Evolutionary conservation across 2,888 invertebrate genomes (phyloP).

Genomic region (Mimas tiliae): DNA sequence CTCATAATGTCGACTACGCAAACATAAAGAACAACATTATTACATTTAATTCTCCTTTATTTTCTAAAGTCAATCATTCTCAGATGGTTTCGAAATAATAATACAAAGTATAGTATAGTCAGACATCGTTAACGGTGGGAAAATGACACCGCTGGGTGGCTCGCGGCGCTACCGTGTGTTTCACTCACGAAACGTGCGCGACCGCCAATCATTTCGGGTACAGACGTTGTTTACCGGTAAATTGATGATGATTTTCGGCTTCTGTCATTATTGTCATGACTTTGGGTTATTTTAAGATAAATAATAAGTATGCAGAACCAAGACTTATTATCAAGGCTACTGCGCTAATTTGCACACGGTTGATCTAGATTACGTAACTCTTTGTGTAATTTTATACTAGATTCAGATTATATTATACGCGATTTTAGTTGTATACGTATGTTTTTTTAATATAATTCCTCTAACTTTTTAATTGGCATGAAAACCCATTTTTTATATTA

Average conservation of each 20-base stretch:
- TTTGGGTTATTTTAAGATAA: slow-evolving; percentile 3
- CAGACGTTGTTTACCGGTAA: slow-evolving; percentile 68
- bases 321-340: neutral
- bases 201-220: slow-evolving; percentile 71
- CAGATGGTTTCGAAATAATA: slow-evolving; percentile 34
- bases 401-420: neutral
- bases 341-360: neutral
- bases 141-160: slow-evolving; percentile 68
- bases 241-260: slow-evolving; percentile 79
- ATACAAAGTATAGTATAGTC: slow-evolving; percentile 35
- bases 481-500: too few relatives aligned
- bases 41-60: too few relatives aligned
- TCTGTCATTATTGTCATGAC: slow-evolving; percentile 67
- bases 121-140: slow-evolving; percentile 63
- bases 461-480: too few relatives aligned
- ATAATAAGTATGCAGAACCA: neutral
- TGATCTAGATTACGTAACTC: slow-evolving; percentile 16
- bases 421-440: neutral
- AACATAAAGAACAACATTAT: too few relatives aligned
- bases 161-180: slow-evolving; percentile 78
- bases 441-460: neutral
- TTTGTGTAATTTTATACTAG: neutral
- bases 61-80: neutral
- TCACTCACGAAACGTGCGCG: slow-evolving; percentile 75
- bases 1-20: neutral